Percentiles rank a stretch among this genome's conserved stretches.
These are phyloP conservation scores for Gastrophryne carolinensis DNA, from an alignment of 2,797 vertebrate genomes.

Conservation along the genomic window DNA sequence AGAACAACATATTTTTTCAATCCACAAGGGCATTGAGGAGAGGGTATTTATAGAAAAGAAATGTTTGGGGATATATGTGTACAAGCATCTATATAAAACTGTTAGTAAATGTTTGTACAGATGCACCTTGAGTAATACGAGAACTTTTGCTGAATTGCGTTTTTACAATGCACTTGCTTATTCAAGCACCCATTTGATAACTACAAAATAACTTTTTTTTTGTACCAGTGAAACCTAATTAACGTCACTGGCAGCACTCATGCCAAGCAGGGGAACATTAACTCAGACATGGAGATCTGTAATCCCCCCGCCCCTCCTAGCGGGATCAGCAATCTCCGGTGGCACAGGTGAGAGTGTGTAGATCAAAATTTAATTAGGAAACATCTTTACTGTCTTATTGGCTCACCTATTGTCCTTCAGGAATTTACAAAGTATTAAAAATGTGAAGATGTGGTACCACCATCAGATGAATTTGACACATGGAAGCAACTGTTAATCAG, in stretches of 20 bases:
- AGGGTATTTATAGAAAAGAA: no score
- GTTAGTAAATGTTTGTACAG: no score
- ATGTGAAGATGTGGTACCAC: constrained; percentile 25
- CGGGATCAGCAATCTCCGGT: no score
- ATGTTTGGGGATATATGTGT: no score
- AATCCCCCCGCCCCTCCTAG: no score
- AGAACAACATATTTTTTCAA: no score
- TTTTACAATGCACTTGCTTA: neutral
- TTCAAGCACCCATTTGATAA: neutral
- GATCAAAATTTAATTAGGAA: constrained; percentile 53
- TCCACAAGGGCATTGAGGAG: no score
- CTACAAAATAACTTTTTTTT: constrained; percentile 12
- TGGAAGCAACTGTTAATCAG: constrained; percentile 23
- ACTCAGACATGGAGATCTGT: constrained; percentile 40
- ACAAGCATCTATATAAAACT: no score
- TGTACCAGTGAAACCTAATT: constrained; percentile 22
- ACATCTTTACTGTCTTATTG: constrained; percentile 51
- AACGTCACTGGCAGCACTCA: constrained; percentile 35
- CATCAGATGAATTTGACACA: constrained; percentile 37
- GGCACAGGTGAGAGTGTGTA: constrained; percentile 45
- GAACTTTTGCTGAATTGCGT: no score
- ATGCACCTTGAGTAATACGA: no score
- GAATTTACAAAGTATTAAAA: constrained; percentile 50
- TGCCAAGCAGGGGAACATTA: constrained; percentile 34
- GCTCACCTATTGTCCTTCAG: constrained; percentile 49